Conservation (phyloP, 1,140 invertebrate species). For the Camponotus pennsylvanicus region DNA sequence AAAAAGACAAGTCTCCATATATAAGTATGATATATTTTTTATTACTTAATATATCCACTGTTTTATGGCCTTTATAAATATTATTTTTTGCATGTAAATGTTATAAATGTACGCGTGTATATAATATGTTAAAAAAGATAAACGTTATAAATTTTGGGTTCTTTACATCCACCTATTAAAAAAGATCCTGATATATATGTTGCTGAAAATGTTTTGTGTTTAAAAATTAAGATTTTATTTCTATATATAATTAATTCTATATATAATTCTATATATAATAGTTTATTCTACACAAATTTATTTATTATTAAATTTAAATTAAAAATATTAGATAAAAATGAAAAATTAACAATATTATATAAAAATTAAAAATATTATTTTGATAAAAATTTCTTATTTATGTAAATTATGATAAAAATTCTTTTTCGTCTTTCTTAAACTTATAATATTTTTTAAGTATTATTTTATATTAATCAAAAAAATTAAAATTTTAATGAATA, state of each 20-base stretch:
- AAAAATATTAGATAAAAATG: neutral
- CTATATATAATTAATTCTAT: neutral
- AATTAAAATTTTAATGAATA: neutral
- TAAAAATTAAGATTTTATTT: neutral
- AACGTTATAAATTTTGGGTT: neutral
- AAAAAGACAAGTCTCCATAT: neutral
- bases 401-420: neutral
- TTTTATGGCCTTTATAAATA: slow-evolving; percentile 35
- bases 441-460: neutral
- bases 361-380: neutral
- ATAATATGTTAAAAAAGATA: slow-evolving; percentile 27
- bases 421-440: neutral
- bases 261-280: neutral
- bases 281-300: neutral
- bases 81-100: slow-evolving; percentile 34
- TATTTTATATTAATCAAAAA: neutral
- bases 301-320: slow-evolving; percentile 13
- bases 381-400: slow-evolving; percentile 14
- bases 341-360: neutral
- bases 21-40: neutral
- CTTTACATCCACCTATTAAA: neutral
- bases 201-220: neutral
- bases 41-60: neutral
- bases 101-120: neutral
- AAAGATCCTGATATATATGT: neutral